A percentile compares a stretch with the other conserved stretches of the same genome.
phyloP scores from a whole-genome alignment of 2,797 vertebrate species.

The Enteromius fasciolatus region DNA sequence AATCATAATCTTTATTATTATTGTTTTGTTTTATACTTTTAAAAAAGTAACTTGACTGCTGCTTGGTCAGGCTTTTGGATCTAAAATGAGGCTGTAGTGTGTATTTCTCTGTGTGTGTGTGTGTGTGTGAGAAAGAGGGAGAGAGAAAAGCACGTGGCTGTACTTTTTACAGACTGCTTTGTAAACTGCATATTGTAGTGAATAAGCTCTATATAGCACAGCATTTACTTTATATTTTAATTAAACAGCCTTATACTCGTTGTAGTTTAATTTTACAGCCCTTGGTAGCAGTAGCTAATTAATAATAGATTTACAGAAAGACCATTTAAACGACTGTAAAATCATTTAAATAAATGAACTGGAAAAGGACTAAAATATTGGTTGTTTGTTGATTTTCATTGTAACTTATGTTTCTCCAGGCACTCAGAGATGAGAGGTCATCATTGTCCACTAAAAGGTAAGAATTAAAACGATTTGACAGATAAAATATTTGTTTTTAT shows the following conservation, averaged over 20 bases:
- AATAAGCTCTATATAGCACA: not conserved
- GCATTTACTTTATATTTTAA: not conserved
- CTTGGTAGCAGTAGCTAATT: not conserved
- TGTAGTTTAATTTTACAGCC: not conserved
- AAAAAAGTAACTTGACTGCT: not conserved
- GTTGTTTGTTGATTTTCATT: conserved; percentile 11
- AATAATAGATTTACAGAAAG: not conserved
- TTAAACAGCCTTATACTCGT: not conserved
- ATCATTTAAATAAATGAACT: not conserved
- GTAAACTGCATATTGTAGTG: not conserved
- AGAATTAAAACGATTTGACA: not conserved
- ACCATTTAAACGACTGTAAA: not conserved
- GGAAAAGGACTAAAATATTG: not conserved
- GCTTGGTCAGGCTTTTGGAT: conserved; percentile 4
- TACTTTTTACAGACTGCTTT: conserved; percentile 12
- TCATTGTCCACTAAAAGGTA: conserved; percentile 1
- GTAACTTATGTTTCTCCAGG: conserved; percentile 9
- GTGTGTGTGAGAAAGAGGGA: too few species aligned
- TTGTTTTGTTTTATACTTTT: not conserved
- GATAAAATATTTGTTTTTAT: not conserved
- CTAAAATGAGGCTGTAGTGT: conserved; percentile 8
- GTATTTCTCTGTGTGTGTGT: conserved; percentile 39
- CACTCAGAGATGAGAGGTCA: not conserved
- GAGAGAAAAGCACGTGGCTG: not conserved
- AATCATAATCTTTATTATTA: not conserved